These are phyloP conservation scores for Parnassius apollo DNA, from an alignment of 2,888 invertebrate genomes.

Conservation along the genomic window DNA sequence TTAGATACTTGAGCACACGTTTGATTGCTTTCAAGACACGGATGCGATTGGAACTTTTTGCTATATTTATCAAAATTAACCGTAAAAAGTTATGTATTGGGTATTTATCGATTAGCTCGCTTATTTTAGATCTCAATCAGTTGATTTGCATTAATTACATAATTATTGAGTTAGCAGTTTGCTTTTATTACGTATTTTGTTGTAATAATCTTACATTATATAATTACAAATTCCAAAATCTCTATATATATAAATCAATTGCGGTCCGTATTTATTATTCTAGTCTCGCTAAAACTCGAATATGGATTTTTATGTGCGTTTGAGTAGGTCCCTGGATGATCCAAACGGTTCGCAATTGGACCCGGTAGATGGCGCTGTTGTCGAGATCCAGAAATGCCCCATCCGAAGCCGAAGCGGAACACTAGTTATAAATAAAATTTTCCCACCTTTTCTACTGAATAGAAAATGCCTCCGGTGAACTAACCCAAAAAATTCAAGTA, in stretches of 20 bases:
- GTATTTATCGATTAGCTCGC: slow-evolving; percentile 21
- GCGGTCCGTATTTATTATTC: too few species aligned
- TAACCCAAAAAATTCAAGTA: background rate
- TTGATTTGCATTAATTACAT: slow-evolving; percentile 1
- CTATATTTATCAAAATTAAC: slow-evolving; percentile 13
- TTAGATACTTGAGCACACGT: slow-evolving; percentile 26
- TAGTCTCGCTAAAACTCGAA: too few species aligned
- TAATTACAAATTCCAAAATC: too few species aligned
- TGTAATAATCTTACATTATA: background rate
- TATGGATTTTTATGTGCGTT: too few species aligned
- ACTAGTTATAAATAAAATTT: too few species aligned
- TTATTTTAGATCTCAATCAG: slow-evolving; percentile 9
- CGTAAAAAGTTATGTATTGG: slow-evolving; percentile 8
- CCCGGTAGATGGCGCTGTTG: too few species aligned
- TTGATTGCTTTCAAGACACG: slow-evolving; percentile 28
- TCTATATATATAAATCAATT: too few species aligned
- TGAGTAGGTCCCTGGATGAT: too few species aligned
- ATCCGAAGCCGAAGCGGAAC: too few species aligned
- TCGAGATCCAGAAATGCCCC: too few species aligned
- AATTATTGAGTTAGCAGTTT: background rate
- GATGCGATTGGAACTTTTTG: slow-evolving; percentile 23
- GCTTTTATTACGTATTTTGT: background rate
- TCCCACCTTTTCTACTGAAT: too few species aligned
- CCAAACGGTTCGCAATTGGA: too few species aligned
- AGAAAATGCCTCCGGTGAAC: background rate